These are phyloP conservation scores for Pelodiscus sinensis DNA, from an alignment of 2,113 vertebrate genomes.

Conservation along the genomic window DNA sequence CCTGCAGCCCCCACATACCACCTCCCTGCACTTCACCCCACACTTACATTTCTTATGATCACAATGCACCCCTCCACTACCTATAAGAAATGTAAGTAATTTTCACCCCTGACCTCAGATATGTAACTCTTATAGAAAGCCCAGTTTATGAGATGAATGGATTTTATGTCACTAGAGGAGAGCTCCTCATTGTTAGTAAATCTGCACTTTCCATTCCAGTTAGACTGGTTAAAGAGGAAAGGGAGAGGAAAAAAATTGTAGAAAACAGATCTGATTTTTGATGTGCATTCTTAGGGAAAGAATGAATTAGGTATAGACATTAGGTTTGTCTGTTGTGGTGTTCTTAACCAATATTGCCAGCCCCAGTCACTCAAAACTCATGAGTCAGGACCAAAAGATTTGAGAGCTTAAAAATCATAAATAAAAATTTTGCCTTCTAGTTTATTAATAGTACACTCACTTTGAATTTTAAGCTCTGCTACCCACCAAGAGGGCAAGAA, in stretches of 20 bases:
- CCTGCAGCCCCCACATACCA: no score
- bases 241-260: neutral
- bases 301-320: neutral
- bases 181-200: conserved; percentile 34
- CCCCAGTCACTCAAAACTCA: neutral
- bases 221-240: neutral
- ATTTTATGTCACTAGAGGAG: conserved; percentile 38
- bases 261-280: neutral
- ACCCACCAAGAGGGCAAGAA: neutral
- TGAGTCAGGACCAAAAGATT: neutral
- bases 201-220: conserved; percentile 12
- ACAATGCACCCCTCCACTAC: no score
- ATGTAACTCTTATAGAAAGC: conserved; percentile 46
- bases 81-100: no score
- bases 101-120: neutral
- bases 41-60: no score
- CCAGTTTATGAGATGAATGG: conserved; percentile 28
- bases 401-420: neutral
- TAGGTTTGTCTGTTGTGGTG: neutral
- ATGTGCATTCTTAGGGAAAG: conserved; percentile 14
- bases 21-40: no score
- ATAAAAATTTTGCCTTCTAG: neutral
- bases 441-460: neutral
- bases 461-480: neutral
- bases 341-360: neutral